These are phyloP conservation scores for Cordilura impudica DNA, from an alignment of 2,888 invertebrate genomes.

Conservation along the genomic window DNA sequence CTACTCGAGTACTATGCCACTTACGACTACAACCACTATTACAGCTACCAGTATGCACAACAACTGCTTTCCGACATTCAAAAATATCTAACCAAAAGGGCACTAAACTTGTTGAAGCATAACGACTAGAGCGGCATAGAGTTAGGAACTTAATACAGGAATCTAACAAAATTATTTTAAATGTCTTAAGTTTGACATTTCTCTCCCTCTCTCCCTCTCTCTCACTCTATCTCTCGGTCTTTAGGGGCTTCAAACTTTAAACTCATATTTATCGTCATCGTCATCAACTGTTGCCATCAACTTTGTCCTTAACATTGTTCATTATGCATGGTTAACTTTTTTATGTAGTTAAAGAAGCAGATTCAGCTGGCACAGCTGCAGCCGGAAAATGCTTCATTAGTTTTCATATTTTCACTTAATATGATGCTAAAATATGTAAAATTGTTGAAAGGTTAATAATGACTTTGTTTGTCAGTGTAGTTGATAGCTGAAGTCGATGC, in stretches of 20 bases:
- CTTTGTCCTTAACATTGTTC: conserved; percentile 56
- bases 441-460: conserved; percentile 50
- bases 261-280: conserved; percentile 15
- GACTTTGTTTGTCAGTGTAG: conserved; percentile 3
- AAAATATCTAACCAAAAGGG: conserved; percentile 31
- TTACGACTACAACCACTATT: conserved; percentile 6
- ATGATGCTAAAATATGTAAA: conserved; percentile 55
- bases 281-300: conserved; percentile 35
- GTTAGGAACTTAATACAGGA: conserved; percentile 3
- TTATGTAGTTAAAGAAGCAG: background rate
- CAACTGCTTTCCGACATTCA: conserved; percentile 27
- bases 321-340: conserved; percentile 34
- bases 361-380: background rate
- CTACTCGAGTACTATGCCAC: conserved; percentile 37
- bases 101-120: conserved; percentile 23
- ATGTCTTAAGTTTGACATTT: conserved; percentile 3
- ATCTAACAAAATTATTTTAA: conserved; percentile 21
- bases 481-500: background rate
- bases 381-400: conserved; percentile 44
- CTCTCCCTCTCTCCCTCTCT: background rate
- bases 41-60: background rate
- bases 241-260: background rate
- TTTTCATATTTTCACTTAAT: conserved; percentile 54
- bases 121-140: background rate
- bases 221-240: background rate